These are phyloP conservation scores for Bolinopsis microptera DNA, from an alignment of 37 sponge, comb jelly and placozoan genomes.

Conservation along the genomic window DNA sequence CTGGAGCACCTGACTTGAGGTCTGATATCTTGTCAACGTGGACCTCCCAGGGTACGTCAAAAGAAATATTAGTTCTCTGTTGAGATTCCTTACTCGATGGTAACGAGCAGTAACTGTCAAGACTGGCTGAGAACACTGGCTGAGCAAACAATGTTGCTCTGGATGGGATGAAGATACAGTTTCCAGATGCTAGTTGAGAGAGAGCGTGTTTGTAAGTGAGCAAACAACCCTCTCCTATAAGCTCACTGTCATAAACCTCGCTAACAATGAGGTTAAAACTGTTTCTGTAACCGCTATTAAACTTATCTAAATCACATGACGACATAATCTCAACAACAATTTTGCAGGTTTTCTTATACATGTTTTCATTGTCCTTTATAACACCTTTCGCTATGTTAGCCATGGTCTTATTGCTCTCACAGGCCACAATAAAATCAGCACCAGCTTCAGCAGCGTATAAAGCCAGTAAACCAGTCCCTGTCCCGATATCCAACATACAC, in stretches of 20 bases:
- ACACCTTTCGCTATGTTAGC: not conserved
- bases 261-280: slow-evolving; percentile 28
- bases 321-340: not conserved
- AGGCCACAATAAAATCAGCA: not conserved
- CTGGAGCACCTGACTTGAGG: not conserved
- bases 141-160: slow-evolving; percentile 29
- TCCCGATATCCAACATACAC: slow-evolving; percentile 23
- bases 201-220: slow-evolving; percentile 41
- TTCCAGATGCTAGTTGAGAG: not conserved
- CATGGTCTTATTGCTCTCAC: slow-evolving; percentile 37
- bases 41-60: slow-evolving; percentile 6
- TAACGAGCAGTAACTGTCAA: not conserved
- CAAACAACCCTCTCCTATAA: slow-evolving; percentile 54
- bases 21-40: not conserved
- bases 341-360: not conserved
- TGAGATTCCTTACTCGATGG: too few species aligned
- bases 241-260: slow-evolving; percentile 60
- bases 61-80: not conserved
- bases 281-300: not conserved
- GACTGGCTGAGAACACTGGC: not conserved
- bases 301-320: not conserved
- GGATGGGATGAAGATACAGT: slow-evolving; percentile 13
- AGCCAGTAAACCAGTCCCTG: slow-evolving; percentile 23
- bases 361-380: not conserved
- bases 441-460: slow-evolving; percentile 44